These are phyloP conservation scores for cattle (Bos taurus) DNA, from an alignment of 2,113 vertebrate species.

Conservation along the genomic window DNA sequence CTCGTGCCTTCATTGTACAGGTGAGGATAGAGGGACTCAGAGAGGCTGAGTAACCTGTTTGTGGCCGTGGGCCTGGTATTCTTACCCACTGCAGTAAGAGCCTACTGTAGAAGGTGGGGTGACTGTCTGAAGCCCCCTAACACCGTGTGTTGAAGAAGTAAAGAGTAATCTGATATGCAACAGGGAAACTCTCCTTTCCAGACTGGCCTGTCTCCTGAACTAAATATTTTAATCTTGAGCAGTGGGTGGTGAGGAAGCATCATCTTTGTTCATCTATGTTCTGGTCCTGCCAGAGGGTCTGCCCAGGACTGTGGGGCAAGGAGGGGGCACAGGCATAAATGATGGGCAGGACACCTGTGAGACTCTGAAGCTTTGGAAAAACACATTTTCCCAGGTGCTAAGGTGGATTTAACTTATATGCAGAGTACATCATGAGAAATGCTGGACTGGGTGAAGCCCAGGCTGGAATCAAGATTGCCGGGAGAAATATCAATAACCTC, in stretches of 20 bases:
- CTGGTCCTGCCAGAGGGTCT: not conserved
- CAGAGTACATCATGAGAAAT: not conserved
- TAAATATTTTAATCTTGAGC: not conserved
- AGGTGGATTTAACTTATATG: not conserved
- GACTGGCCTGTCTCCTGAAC: not conserved
- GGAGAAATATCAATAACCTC: not conserved
- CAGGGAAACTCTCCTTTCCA: not conserved
- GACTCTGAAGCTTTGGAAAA: not conserved
- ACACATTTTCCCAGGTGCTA: not conserved
- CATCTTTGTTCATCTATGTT: not conserved
- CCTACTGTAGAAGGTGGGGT: not conserved
- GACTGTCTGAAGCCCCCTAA: not conserved
- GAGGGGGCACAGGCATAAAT: fast-evolving
- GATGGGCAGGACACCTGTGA: not conserved
- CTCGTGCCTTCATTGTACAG: not conserved
- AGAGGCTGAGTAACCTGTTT: not conserved
- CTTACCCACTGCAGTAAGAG: not conserved
- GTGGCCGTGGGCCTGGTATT: not conserved
- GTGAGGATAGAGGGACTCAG: not conserved
- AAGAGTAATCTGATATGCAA: not conserved
- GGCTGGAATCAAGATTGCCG: not conserved
- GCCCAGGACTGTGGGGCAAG: not conserved
- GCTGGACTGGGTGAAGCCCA: not conserved
- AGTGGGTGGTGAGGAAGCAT: fast-evolving
- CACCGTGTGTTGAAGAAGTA: not conserved